Evolutionary conservation across 2,113 vertebrate genomes (phyloP), one percentile per base, ranked within the genome.

Genomic region (Azemiops feae): DNA sequence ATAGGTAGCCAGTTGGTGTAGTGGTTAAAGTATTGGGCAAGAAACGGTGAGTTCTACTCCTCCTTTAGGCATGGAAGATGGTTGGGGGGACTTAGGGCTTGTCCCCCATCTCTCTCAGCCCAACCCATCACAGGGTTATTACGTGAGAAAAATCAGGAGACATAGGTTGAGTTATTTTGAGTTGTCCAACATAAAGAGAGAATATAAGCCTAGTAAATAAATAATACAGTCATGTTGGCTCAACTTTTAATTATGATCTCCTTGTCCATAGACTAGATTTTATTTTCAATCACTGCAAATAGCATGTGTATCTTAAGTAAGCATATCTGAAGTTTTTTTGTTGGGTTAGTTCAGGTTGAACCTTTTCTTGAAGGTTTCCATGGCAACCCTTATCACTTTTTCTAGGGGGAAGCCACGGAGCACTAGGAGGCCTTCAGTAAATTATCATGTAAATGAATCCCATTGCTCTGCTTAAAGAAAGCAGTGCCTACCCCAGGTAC

Each of bases 311-410:
- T 93, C 94, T 93, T 93, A 94, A 94, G 52, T 85, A 93, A 93
- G 93, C 89, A 94, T 88, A 89, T 94, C 90, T 94, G 93, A 69
- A 88, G 90, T 2, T 30, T 88, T 92, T 60, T 91, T 94, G 93
- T 69, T 50, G 90, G 89, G 94, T 87, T 96, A 95, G 92, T 55
- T 96, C 95, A 94, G 94, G 94, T 74, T 91, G 92, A 96, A 94
- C 95, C 92, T 92, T 95, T 87, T 96, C 27, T 93, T 88, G 93
- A 81, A 50, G 64, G 90, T 96, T 95, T 94, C 96, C 93, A 94
- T 93, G 92, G 95, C 92, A 97, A 96, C 96, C 81, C 94, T 89
- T 92, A 89, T 91, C 92, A 91, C 34, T 91, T 90, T 34, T 94
- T 91, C 88, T 92, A 85, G 0, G 1, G 58, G 88, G 64, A 30